Evolutionary conservation across 2,888 invertebrate species (phyloP).

Genomic region (Prenolepis imparis): DNA sequence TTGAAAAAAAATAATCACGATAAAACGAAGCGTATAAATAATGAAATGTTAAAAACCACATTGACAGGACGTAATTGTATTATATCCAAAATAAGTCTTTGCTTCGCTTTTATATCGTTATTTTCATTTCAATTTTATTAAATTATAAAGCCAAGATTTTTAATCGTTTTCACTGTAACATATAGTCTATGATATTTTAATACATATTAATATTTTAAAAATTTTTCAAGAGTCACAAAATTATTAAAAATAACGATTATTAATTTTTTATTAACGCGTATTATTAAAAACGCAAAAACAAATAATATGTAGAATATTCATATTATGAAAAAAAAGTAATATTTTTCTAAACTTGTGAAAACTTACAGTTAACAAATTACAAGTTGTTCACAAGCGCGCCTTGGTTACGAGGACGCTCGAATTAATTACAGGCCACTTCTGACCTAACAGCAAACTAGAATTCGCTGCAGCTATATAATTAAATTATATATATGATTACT

Average conservation of each 20-base stretch:
- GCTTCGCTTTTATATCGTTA: not conserved
- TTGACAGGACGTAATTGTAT: not conserved
- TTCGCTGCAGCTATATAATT: conserved; percentile 64
- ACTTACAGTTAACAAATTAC: conserved; percentile 35
- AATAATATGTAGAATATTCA: not conserved
- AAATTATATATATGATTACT: conserved; percentile 66
- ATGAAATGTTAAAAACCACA: conserved; percentile 6
- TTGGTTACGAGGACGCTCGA: conserved; percentile 65
- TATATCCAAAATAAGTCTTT: not conserved
- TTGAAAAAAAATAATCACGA: conserved; percentile 35
- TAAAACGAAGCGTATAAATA: not conserved
- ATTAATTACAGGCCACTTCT: conserved; percentile 73
- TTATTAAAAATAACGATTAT: not conserved
- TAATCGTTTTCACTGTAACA: not conserved
- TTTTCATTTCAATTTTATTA: conserved; percentile 8
- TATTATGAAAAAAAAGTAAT: conserved; percentile 37
- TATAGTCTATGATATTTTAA: not conserved
- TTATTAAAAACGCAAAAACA: not conserved
- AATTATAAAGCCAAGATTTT: not conserved
- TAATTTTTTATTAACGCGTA: not conserved
- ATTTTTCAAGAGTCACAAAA: not conserved
- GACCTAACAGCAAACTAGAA: conserved; percentile 65
- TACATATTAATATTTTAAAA: not conserved
- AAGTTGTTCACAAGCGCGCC: conserved; percentile 50
- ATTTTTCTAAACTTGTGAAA: conserved; percentile 37